Evolutionary conservation across 1,140 invertebrate species (phyloP).

Genomic region (Heliconius nattereri): DNA sequence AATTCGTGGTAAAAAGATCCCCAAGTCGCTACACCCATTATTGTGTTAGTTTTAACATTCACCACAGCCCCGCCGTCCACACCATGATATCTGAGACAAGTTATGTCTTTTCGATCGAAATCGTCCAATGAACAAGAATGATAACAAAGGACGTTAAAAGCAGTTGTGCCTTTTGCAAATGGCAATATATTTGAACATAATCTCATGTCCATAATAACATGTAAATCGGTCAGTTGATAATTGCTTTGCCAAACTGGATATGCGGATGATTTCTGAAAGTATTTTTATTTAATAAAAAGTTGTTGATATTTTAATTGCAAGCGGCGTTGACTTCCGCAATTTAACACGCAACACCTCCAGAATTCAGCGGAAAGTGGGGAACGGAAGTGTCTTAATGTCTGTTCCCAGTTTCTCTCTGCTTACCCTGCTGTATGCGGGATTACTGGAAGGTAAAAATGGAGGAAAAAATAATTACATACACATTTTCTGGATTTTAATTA

Average conservation of each 20-base stretch:
- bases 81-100: conserved; percentile 50
- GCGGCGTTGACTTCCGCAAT: background rate
- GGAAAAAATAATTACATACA: too few relatives aligned
- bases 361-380: too few relatives aligned
- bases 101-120: conserved; percentile 21
- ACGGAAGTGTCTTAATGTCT: too few relatives aligned
- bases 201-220: conserved; percentile 46
- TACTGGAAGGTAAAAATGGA: too few relatives aligned
- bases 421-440: too few relatives aligned
- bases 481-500: too few relatives aligned
- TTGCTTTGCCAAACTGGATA: conserved; percentile 14
- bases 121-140: conserved; percentile 51
- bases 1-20: conserved; percentile 38
- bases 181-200: conserved; percentile 50
- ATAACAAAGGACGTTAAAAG: conserved; percentile 57
- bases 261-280: background rate
- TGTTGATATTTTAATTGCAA: too few relatives aligned
- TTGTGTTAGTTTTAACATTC: conserved; percentile 43
- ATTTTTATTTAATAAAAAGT: background rate
- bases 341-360: background rate
- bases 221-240: conserved; percentile 43
- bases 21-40: conserved; percentile 62
- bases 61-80: conserved; percentile 53
- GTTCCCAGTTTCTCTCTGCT: too few relatives aligned
- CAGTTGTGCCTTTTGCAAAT: conserved; percentile 34